Evolutionary conservation across 1,140 invertebrate species (phyloP), one percentile per base, ranked within the genome.

Genomic region (Drosophila suzukii): DNA sequence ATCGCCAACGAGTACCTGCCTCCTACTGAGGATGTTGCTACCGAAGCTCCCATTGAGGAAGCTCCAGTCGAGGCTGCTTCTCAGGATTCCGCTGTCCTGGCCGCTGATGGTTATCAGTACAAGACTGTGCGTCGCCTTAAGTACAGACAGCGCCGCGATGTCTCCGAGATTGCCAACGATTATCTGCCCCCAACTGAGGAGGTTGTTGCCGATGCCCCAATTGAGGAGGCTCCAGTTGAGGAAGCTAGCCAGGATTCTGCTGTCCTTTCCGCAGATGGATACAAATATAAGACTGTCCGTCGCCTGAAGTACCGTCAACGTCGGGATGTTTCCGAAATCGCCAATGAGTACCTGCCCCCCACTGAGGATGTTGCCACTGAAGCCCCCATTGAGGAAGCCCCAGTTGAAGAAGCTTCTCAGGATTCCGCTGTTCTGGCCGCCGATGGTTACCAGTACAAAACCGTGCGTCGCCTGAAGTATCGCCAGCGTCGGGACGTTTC

Each of bases 361-460:
- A 15, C 55, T n/a, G 59, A 81, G 6, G 75, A 80, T 3, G 44
- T 47, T 47, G 61, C 5, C 1, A 1, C 61, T 2, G 68, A 72
- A 0, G 46, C 59, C 2, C 36, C 78, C 0, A 0, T 43, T 4
- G 75, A 62, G n/a, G 65, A 49, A 1, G 49, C 10, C 27, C 41
- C 41, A 5, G n/a, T 55, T 10, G 50, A 62, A 27, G 66, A 49
- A 11, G 76, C 47, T 8, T 51, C 58, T 7, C 72, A 77, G 24
- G 78, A 83, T 13, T 77, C 84, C 1, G 75, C 81, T 51, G 74
- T 73, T 36, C 71, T 89, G 0, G 44, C 59, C 8, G 66, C 46
- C 1, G 74, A 83, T 75, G 83, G 83, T 0, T 86, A 86, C 56
- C 17, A 80, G 13, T 83, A 85, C 57, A 85, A 89, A 46, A 78